These are phyloP conservation scores for Etia nguti DNA, from an alignment of 2,113 vertebrate genomes.

Conservation along the genomic window DNA sequence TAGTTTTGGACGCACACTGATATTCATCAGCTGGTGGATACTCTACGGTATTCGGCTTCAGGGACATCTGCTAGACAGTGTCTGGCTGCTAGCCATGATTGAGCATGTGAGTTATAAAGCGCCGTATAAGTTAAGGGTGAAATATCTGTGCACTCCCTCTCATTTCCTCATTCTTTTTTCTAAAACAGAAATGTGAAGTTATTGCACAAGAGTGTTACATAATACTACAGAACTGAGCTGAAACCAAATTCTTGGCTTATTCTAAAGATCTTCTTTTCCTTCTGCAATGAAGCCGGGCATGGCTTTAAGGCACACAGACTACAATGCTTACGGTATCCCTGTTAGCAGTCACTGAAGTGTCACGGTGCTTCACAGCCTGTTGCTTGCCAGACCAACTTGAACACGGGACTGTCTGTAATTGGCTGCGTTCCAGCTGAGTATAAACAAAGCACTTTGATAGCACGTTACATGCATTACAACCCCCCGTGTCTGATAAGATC, in stretches of 20 bases:
- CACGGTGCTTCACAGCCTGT: neutral
- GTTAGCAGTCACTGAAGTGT: neutral
- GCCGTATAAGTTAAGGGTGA: neutral
- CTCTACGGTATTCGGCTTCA: neutral
- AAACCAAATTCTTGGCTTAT: slow-evolving; percentile 19
- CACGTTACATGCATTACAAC: neutral
- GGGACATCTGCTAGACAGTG: neutral
- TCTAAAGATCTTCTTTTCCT: neutral
- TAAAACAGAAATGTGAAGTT: slow-evolving; percentile 9
- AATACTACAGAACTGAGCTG: slow-evolving; percentile 28
- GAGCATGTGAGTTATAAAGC: neutral
- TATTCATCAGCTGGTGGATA: neutral
- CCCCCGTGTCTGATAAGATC: neutral
- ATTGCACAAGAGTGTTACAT: slow-evolving; percentile 50
- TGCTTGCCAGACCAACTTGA: neutral
- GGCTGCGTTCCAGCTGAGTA: neutral
- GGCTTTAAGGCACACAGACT: neutral
- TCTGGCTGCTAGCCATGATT: neutral
- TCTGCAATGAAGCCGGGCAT: neutral
- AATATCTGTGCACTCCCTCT: neutral
- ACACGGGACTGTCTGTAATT: neutral
- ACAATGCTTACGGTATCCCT: neutral
- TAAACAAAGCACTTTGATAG: neutral
- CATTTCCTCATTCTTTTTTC: slow-evolving; percentile 10
- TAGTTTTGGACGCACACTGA: neutral